Base-by-base conservation (phyloP, 1,140 invertebrate genomes). In the Orius insidiosus region DNA sequence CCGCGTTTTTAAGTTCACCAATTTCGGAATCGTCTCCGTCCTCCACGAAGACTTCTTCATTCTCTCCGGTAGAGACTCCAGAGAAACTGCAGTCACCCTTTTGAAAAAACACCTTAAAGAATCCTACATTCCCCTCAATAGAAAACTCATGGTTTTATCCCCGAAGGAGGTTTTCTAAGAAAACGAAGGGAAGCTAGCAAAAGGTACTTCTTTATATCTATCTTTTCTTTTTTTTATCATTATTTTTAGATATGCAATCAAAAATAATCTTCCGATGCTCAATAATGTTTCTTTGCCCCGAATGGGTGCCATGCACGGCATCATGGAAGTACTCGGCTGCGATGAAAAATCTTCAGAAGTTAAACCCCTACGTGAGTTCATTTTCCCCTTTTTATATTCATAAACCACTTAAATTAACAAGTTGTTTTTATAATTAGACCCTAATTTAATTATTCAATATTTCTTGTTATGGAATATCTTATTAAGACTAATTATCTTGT, bases 41-140 rank as follows among this genome's bases (percentile, higher is more conserved):
- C 65, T 88, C 35, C 89, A 95, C 64, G 75, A 86, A 58, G 93
- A 97, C 67, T 96, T 94, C 66, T 97, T 97, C 62, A 93, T 95
- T 56, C 69, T 77, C 62, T 83, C 84, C 57, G 86, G 86, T 42
- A 80, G 81, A 62, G 68, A 74, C 49, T 74, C 72, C 52, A 65
- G 88, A 44, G 80, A 87, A 13, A 69, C 72, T 53, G 81, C 85
- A 40, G 61, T 89, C 19, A 62, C 71, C 35, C 67, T 77, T 45
- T 64, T 94, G 44, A 66, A 73, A 43, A 63, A 70, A 13, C 86
- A 93, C 65, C 63, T 94, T 19, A 59, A 72, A 43, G 64, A 76
- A 8, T 76, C 74, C 19, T 96, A 85, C 59, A 68, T 86, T 50
- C 75, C 79, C 1, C 63, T 74, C 2, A 66, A 78, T 4, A 67